A percentile compares a stretch with the other conserved stretches of the same genome.
Evolutionary conservation across 2,797 vertebrate genomes (phyloP).

Genomic region (Sebastes itinus): DNA sequence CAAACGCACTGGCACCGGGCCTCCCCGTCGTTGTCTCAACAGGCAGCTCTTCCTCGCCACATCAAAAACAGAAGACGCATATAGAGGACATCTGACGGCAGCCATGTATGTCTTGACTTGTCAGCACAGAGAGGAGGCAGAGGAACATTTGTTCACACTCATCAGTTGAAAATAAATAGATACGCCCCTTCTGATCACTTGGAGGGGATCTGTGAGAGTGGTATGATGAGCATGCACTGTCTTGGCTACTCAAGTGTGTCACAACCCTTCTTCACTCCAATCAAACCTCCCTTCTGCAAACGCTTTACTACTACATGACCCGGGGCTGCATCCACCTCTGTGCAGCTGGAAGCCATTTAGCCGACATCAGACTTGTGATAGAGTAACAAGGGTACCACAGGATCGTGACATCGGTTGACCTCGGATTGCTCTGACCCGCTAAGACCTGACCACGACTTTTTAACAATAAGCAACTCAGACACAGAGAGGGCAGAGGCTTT

Average conservation of each 20-base stretch:
- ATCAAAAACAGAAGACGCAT: slow-evolving; percentile 55
- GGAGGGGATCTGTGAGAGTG: slow-evolving; percentile 9
- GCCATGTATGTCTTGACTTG: slow-evolving; percentile 54
- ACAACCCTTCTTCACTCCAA: slow-evolving; percentile 11
- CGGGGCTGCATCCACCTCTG: slow-evolving; percentile 15
- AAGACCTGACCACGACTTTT: slow-evolving; percentile 43
- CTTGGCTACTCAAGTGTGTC: slow-evolving; percentile 17
- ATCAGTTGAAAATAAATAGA: slow-evolving; percentile 71
- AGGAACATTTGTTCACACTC: slow-evolving; percentile 59
- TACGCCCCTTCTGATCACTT: slow-evolving; percentile 12
- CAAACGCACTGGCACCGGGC: slow-evolving; percentile 19
- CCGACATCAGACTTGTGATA: slow-evolving; percentile 43
- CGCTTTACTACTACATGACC: slow-evolving; percentile 8
- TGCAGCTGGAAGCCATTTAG: slow-evolving; percentile 67
- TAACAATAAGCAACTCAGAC: slow-evolving; percentile 26
- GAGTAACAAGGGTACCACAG: slow-evolving; percentile 57
- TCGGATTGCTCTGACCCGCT: slow-evolving; percentile 23
- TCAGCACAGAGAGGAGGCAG: slow-evolving; percentile 45
- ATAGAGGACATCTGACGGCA: slow-evolving; percentile 14
- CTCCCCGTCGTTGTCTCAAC: slow-evolving; percentile 26
- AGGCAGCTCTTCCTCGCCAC: slow-evolving; percentile 39
- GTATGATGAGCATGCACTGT: slow-evolving; percentile 40
- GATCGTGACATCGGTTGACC: slow-evolving; percentile 63
- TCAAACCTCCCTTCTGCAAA: not conserved
- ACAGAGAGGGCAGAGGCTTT: slow-evolving; percentile 12